Conservation (phyloP, 2,797 vertebrate species). For the Mormyrus hasselquistii region DNA sequence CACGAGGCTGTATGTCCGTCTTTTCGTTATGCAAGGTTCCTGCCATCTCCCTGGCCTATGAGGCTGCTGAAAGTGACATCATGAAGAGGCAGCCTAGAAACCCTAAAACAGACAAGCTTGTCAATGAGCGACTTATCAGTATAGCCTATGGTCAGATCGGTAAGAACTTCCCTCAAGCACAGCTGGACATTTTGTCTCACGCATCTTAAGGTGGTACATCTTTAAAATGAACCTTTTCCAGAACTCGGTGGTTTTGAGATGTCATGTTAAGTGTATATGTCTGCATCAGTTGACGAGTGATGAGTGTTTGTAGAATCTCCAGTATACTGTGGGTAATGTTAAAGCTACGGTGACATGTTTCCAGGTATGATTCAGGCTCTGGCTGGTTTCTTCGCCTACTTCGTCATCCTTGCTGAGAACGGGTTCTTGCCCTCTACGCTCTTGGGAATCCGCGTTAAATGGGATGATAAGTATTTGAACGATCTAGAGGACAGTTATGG, state of each 20-base stretch:
- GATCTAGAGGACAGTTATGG: slow-evolving; percentile 81
- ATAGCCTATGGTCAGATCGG: slow-evolving; percentile 83
- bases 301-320: neutral
- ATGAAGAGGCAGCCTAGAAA: slow-evolving; percentile 83
- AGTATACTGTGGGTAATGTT: neutral
- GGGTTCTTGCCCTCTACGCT: slow-evolving; percentile 69
- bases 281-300: neutral
- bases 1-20: neutral
- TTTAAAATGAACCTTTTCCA: neutral
- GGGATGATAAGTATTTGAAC: slow-evolving; percentile 71
- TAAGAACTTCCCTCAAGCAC: slow-evolving; percentile 41
- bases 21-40: slow-evolving; percentile 60
- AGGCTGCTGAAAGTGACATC: slow-evolving; percentile 81
- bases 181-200: neutral
- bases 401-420: slow-evolving; percentile 79
- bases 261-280: neutral
- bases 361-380: slow-evolving; percentile 82
- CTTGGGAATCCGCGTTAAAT: slow-evolving; percentile 64
- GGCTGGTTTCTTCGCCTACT: slow-evolving; percentile 80
- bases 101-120: slow-evolving; percentile 77
- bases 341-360: neutral
- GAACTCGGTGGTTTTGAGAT: neutral
- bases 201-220: neutral
- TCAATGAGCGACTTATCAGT: slow-evolving; percentile 78
- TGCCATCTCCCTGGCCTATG: slow-evolving; percentile 80